Percentiles rank a stretch among this genome's conserved stretches.
Conservation (phyloP, 1,140 invertebrate genomes). For the Helicorthomorpha holstii region DNA sequence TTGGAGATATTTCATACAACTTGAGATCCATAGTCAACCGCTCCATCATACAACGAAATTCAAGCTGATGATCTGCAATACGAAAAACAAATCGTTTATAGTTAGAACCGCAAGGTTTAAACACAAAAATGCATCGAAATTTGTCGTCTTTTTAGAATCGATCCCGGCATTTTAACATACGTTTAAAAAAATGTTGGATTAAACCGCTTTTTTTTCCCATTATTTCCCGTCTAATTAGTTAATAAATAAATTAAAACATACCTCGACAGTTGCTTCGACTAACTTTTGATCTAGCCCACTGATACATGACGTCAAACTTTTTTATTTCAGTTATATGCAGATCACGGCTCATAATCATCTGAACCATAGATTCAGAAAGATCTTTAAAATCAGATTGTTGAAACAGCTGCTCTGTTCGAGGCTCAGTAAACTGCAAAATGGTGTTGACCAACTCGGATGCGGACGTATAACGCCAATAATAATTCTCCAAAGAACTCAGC, state of each 20-base stretch:
- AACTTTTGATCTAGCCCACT: slow-evolving; percentile 71
- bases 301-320: slow-evolving; percentile 85
- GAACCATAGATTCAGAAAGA: slow-evolving; percentile 83
- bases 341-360: slow-evolving; percentile 78
- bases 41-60: slow-evolving; percentile 84
- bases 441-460: slow-evolving; percentile 84
- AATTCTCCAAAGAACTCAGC: slow-evolving; percentile 81
- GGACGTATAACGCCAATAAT: slow-evolving; percentile 87
- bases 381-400: slow-evolving; percentile 63
- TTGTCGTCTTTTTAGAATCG: background rate
- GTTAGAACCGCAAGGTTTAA: background rate
- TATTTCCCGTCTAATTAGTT: background rate
- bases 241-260: background rate
- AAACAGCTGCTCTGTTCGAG: slow-evolving; percentile 58
- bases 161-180: background rate
- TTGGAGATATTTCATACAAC: slow-evolving; percentile 74
- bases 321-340: slow-evolving; percentile 72
- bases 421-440: slow-evolving; percentile 79
- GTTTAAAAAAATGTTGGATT: background rate
- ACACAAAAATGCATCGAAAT: background rate
- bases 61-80: slow-evolving; percentile 51
- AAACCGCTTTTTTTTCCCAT: background rate
- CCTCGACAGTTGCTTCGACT: slow-evolving; percentile 7
- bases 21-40: slow-evolving; percentile 72
- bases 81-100: background rate